Conservation (phyloP, 2,797 vertebrate species). For the Aselliscus stoliczkanus region DNA sequence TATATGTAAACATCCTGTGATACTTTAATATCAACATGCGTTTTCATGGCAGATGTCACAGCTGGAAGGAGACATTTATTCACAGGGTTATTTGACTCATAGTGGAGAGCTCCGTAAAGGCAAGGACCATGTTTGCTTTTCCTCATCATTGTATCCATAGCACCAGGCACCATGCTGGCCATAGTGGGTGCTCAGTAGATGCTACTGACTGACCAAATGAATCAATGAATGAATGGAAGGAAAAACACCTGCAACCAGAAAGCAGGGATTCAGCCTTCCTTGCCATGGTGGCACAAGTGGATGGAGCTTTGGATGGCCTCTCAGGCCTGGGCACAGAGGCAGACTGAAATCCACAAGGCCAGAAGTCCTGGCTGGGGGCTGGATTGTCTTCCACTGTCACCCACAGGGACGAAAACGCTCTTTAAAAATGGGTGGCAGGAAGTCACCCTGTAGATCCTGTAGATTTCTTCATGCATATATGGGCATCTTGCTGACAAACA, state of each 20-base stretch:
- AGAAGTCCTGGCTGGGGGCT: background rate
- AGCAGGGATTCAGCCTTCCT: background rate
- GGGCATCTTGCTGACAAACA: background rate
- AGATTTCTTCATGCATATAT: background rate
- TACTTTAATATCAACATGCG: too few species aligned
- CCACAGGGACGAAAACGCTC: background rate
- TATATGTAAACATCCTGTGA: too few species aligned
- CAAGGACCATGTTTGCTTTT: background rate
- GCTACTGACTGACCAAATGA: background rate
- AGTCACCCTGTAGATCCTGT: background rate
- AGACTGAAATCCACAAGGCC: background rate
- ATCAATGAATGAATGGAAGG: background rate
- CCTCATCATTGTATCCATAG: background rate
- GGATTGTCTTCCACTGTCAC: rapidly evolving
- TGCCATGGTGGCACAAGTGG: rapidly evolving
- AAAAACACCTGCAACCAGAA: background rate
- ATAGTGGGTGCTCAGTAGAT: background rate
- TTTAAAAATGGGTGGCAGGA: background rate
- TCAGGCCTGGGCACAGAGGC: background rate
- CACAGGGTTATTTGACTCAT: background rate
- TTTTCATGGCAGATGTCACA: background rate
- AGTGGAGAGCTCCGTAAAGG: background rate
- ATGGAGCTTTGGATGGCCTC: background rate
- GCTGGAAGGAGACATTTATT: background rate
- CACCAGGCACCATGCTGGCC: background rate